These are phyloP conservation scores for Pogonophryne albipinna DNA, from an alignment of 2,797 vertebrate species.

Conservation along the genomic window DNA sequence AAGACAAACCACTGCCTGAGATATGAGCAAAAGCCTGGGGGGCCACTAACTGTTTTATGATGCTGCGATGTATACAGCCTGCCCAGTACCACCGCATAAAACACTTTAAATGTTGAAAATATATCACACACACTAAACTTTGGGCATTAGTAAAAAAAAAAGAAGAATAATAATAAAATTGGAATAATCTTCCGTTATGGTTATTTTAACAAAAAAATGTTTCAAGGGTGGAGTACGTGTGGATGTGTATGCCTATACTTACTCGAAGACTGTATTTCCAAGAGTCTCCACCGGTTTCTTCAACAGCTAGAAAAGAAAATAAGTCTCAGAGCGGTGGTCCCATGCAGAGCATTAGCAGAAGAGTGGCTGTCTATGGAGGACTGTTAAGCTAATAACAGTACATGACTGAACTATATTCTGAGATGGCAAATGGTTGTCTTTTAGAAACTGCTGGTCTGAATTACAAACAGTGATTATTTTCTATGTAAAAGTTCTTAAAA, in stretches of 20 bases:
- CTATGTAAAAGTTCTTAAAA: background rate
- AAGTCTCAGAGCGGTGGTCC: background rate
- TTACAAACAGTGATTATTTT: constrained; percentile 10
- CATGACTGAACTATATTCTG: background rate
- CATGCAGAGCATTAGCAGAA: background rate
- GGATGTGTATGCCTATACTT: constrained; percentile 67
- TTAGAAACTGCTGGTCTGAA: constrained; percentile 3
- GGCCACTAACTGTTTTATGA: constrained; percentile 39
- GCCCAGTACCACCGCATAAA: constrained; percentile 19
- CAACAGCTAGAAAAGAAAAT: constrained; percentile 86
- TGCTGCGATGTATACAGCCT: constrained; percentile 29
- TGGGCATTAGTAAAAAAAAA: background rate
- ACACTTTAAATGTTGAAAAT: constrained; percentile 20
- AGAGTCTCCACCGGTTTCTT: constrained; percentile 97
- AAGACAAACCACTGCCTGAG: constrained; percentile 36
- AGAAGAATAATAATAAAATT: background rate
- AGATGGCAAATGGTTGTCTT: constrained; percentile 22
- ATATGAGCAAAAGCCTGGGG: constrained; percentile 9
- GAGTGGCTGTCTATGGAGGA: background rate
- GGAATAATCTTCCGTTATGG: background rate
- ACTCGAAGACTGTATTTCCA: constrained; percentile 99
- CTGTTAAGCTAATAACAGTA: background rate
- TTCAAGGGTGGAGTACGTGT: background rate
- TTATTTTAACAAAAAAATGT: background rate
- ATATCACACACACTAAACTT: background rate